Percentiles rank a stretch among this genome's conserved stretches.
Evolutionary conservation across 2,797 vertebrate species (phyloP).

Genomic region (Syncerus caffer): DNA sequence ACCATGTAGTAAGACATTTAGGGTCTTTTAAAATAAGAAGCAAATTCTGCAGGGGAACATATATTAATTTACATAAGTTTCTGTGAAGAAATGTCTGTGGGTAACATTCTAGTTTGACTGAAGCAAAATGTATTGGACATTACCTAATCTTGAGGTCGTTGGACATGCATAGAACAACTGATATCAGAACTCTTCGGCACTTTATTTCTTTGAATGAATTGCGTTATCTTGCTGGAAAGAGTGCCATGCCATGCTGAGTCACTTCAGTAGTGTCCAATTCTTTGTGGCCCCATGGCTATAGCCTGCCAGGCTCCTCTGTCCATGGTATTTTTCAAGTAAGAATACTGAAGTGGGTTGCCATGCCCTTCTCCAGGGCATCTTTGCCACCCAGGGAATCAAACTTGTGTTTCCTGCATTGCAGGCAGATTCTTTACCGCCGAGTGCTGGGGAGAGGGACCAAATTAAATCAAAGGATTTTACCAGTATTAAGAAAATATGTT

Average conservation of each 20-base stretch:
- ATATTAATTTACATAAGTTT: neutral
- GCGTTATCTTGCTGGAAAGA: neutral
- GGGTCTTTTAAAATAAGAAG: neutral
- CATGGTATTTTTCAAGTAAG: neutral
- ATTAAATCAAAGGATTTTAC: neutral
- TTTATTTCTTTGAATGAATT: neutral
- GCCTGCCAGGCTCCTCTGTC: neutral
- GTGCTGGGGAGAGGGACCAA: neutral
- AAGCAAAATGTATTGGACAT: neutral
- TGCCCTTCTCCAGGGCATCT: neutral
- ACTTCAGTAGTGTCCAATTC: neutral
- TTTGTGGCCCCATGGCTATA: neutral
- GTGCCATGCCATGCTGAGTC: fast-evolving
- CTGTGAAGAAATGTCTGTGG: neutral
- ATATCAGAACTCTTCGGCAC: neutral
- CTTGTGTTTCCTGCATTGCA: neutral
- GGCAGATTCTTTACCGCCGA: neutral
- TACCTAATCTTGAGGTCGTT: neutral
- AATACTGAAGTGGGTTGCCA: neutral
- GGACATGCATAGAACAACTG: neutral
- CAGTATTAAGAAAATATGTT: neutral
- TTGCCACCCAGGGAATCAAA: neutral
- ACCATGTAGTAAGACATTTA: neutral
- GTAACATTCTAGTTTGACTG: neutral
- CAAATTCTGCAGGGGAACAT: neutral